Percentiles rank a stretch among this genome's conserved stretches.
These are phyloP conservation scores for Arrhopalites spinosus DNA, from an alignment of 2,888 invertebrate species.

Conservation along the genomic window DNA sequence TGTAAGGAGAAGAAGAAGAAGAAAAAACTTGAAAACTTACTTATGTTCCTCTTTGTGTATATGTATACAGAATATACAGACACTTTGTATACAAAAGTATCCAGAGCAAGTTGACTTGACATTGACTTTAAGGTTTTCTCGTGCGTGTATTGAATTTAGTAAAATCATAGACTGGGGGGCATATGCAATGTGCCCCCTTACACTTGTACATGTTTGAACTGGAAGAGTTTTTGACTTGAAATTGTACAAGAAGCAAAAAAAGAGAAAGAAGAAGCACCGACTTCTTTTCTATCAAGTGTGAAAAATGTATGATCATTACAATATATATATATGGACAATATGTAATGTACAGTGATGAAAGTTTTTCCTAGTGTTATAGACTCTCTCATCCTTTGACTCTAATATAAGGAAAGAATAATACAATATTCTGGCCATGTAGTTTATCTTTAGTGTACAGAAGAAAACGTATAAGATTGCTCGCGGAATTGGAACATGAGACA, in stretches of 20 bases:
- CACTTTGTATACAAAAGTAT: neutral
- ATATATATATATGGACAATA: too few relatives aligned
- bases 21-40: neutral
- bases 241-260: too few relatives aligned
- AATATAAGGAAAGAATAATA: neutral
- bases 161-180: neutral
- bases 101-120: neutral
- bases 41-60: neutral
- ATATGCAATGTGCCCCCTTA: too few relatives aligned
- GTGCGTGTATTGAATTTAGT: too few relatives aligned
- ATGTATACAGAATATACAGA: neutral
- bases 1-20: neutral
- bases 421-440: constrained; percentile 5
- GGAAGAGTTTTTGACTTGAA: neutral
- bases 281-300: too few relatives aligned
- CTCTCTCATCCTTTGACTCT: too few relatives aligned
- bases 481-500: neutral
- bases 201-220: too few relatives aligned
- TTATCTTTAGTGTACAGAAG: neutral
- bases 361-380: too few relatives aligned
- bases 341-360: too few relatives aligned
- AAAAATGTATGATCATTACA: too few relatives aligned
- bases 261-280: too few relatives aligned
- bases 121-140: neutral
- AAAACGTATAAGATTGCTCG: neutral